Conservation (phyloP, 2,797 vertebrate genomes). For the Pelochelys cantorii region DNA sequence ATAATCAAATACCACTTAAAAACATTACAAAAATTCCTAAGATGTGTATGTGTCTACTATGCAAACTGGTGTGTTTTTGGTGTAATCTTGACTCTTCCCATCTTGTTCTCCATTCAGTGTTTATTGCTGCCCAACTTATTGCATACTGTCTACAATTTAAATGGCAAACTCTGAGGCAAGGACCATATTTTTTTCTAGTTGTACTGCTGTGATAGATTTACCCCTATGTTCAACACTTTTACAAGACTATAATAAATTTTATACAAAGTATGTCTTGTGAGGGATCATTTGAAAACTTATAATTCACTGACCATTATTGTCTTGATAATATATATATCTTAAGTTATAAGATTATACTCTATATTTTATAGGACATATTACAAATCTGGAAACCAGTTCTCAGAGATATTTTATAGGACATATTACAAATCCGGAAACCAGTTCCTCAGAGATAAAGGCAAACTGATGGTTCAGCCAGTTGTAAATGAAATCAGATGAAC, state of each 20-base stretch:
- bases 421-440: not conserved
- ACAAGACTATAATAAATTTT: not conserved
- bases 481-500: not conserved
- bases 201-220: not conserved
- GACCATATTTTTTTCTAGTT: not conserved
- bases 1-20: not conserved
- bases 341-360: not conserved
- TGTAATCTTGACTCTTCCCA: not conserved
- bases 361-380: not conserved
- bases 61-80: not conserved
- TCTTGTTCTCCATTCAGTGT: fast-evolving
- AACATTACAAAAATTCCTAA: fast-evolving
- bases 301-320: not conserved
- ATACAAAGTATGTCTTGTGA: not conserved
- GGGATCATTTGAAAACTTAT: not conserved
- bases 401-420: not conserved
- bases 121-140: not conserved
- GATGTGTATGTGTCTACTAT: fast-evolving
- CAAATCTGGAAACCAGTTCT: not conserved
- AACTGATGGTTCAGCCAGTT: not conserved
- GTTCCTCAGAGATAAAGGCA: not conserved
- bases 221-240: not conserved
- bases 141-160: fast-evolving
- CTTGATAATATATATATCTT: not conserved
- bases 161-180: not conserved